phyloP scores from a whole-genome alignment of 2,888 invertebrate species.

The Ochropleura plecta region DNA sequence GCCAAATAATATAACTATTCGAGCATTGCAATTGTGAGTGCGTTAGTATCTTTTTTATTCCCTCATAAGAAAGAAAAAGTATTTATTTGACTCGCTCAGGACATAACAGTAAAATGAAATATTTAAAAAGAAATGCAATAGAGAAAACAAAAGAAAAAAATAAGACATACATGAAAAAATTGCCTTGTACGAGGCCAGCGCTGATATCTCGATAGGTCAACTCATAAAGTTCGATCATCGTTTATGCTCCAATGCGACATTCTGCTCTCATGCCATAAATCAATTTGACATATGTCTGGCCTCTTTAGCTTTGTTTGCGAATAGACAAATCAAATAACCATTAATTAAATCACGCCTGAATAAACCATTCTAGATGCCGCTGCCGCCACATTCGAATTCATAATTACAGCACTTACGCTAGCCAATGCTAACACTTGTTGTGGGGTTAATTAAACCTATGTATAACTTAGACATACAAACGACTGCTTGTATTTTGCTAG shows the following conservation, averaged over 20 bases:
- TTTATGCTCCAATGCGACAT: not conserved
- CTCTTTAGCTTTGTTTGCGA: slow-evolving; percentile 11
- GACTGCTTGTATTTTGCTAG: not conserved
- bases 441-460: not conserved
- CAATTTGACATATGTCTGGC: not conserved
- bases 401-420: not conserved
- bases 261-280: not conserved
- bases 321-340: not conserved
- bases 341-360: not conserved
- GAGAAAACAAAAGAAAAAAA: too few relatives aligned
- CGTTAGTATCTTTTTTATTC: not conserved
- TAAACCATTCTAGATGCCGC: not conserved
- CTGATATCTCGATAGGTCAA: too few relatives aligned
- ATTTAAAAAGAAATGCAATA: too few relatives aligned
- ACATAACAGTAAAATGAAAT: too few relatives aligned
- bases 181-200: too few relatives aligned
- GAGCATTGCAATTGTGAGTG: slow-evolving; percentile 6
- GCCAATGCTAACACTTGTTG: not conserved
- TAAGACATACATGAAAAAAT: too few relatives aligned
- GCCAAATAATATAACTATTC: not conserved
- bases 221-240: not conserved
- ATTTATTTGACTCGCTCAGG: not conserved
- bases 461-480: not conserved
- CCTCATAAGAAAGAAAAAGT: too few relatives aligned
- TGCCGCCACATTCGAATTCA: not conserved